Evolutionary conservation across 2,888 invertebrate genomes (phyloP).

Genomic region (Standfussiana lucernea): DNA sequence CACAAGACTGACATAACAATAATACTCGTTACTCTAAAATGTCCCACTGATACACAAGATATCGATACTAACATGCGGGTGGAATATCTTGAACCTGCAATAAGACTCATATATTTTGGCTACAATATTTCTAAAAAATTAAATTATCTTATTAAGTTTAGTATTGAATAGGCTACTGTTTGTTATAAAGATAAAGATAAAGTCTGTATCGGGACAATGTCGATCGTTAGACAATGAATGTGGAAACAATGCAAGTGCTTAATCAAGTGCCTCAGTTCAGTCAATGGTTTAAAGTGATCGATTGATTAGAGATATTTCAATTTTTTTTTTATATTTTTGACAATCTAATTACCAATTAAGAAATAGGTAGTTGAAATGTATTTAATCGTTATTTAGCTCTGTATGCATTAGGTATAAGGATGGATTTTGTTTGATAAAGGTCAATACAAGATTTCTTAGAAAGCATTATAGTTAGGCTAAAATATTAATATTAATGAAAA

Average conservation of each 20-base stretch:
- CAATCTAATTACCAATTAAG: neutral
- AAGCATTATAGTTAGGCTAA: neutral
- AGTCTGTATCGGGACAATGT: slow-evolving; percentile 18
- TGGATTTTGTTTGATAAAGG: neutral
- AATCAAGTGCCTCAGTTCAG: neutral
- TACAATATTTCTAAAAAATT: slow-evolving; percentile 16
- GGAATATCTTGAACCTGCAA: slow-evolving; percentile 23
- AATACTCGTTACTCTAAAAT: slow-evolving; percentile 59
- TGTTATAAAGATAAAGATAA: slow-evolving; percentile 32
- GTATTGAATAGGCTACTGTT: neutral
- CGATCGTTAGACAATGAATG: too few species aligned
- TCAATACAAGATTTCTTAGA: neutral
- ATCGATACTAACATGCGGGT: slow-evolving; percentile 9
- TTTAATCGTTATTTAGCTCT: neutral
- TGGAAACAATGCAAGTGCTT: slow-evolving; percentile 2
- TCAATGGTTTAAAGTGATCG: neutral
- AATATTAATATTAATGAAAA: too few species aligned
- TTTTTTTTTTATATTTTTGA: neutral
- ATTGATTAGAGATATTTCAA: neutral
- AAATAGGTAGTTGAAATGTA: neutral
- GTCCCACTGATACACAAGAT: slow-evolving; percentile 21
- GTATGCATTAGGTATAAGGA: neutral
- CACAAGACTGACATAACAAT: slow-evolving; percentile 61
- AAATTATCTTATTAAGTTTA: slow-evolving; percentile 21
- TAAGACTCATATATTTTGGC: slow-evolving; percentile 1